phyloP scores from a whole-genome alignment of 2,888 invertebrate species.

The Oegoconia quadripuncta region DNA sequence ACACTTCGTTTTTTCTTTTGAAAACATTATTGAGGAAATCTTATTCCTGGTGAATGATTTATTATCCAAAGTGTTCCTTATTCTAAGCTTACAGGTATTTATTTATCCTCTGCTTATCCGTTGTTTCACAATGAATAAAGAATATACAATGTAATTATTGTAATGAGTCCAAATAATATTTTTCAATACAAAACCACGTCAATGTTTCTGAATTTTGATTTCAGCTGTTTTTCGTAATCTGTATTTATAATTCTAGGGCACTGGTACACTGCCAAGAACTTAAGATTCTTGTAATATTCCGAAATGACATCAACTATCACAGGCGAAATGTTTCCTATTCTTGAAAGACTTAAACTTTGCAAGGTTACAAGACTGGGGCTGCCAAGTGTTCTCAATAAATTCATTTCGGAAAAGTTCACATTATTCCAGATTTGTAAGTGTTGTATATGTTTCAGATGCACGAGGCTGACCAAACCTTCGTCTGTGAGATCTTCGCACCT shows the following conservation, averaged over 20 bases:
- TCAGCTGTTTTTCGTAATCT: conserved; percentile 63
- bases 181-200: conserved; percentile 61
- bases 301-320: conserved; percentile 61
- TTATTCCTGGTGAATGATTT: too few species aligned
- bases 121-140: too few species aligned
- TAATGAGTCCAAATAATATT: too few species aligned
- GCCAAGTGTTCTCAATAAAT: conserved; percentile 47
- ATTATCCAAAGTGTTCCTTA: too few species aligned
- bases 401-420: conserved; percentile 50
- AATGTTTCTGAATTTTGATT: conserved; percentile 64
- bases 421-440: conserved; percentile 71
- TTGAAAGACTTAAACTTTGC: conserved; percentile 61
- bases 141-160: too few species aligned
- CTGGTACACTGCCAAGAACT: conserved; percentile 65
- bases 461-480: conserved; percentile 45
- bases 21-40: too few species aligned
- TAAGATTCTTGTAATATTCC: conserved; percentile 59
- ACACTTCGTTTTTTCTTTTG: conserved; percentile 19
- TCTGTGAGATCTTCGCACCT: conserved; percentile 65
- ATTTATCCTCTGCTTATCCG: too few species aligned
- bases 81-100: too few species aligned
- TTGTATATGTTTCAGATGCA: conserved; percentile 41
- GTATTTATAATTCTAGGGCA: conserved; percentile 61
- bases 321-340: conserved; percentile 58
- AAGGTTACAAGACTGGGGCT: conserved; percentile 45